Conservation (phyloP, 2,113 vertebrate genomes). For the Solenodon paradoxus region DNA sequence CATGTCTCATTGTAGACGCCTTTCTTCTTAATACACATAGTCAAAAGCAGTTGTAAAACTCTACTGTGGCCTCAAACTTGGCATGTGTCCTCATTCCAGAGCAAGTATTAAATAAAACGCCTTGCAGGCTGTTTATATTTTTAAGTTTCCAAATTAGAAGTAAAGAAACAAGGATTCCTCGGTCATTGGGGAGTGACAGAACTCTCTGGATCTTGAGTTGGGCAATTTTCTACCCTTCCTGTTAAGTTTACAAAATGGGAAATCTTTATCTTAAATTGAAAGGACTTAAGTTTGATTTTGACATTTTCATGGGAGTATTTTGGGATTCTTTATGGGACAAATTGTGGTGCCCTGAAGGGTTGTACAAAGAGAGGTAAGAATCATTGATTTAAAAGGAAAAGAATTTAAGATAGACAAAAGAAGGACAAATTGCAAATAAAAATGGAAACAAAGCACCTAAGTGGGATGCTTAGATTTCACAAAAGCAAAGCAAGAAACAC, state of each 20-base stretch:
- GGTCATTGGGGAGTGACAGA: not conserved
- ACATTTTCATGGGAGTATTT: slow-evolving; percentile 39
- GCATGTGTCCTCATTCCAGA: not conserved
- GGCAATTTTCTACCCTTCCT: not conserved
- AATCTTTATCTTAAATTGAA: slow-evolving; percentile 24
- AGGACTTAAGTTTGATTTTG: slow-evolving; percentile 7
- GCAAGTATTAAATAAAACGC: not conserved
- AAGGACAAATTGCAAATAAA: not conserved
- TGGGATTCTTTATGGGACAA: slow-evolving; percentile 14
- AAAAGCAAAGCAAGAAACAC: not conserved
- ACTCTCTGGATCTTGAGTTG: not conserved
- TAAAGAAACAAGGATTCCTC: not conserved
- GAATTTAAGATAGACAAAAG: not conserved
- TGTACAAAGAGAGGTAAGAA: not conserved
- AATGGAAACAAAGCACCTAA: not conserved
- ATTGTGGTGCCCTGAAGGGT: not conserved
- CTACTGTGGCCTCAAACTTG: not conserved
- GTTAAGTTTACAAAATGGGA: not conserved
- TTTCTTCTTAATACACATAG: not conserved
- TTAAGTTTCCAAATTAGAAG: not conserved
- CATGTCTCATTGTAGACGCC: not conserved
- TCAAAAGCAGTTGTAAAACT: not conserved
- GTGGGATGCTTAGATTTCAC: not conserved
- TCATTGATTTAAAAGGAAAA: not conserved
- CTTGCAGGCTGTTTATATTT: not conserved